Evolutionary conservation across 2,797 vertebrate genomes (phyloP).

Genomic region (Setipinna tenuifilis): DNA sequence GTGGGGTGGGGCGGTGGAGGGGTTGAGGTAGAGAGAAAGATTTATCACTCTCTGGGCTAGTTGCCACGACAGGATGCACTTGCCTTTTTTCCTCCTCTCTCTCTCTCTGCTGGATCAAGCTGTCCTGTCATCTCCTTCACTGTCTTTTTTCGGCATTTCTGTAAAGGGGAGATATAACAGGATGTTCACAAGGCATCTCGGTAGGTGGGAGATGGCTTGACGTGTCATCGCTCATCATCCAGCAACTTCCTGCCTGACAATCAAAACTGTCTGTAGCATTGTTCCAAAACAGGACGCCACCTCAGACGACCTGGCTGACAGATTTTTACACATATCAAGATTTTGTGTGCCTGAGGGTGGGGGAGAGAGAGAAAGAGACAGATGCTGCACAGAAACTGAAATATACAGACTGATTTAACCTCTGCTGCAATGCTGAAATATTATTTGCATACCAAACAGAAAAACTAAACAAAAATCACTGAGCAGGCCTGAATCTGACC

Average conservation of each 20-base stretch:
- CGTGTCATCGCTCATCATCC: neutral
- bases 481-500: neutral
- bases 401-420: neutral
- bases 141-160: conserved; percentile 1
- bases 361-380: neutral
- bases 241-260: conserved; percentile 14
- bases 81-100: neutral
- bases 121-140: conserved; percentile 24
- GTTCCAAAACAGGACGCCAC: neutral
- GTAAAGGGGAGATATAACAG: conserved; percentile 3
- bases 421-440: neutral
- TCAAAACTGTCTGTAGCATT: conserved; percentile 10
- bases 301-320: conserved; percentile 8
- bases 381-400: neutral
- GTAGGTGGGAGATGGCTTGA: neutral
- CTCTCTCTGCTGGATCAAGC: conserved; percentile 14
- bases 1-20: no score
- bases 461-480: neutral
- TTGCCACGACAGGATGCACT: conserved; percentile 18
- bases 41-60: conserved; percentile 18
- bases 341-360: neutral
- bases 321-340: neutral
- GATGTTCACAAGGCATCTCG: neutral
- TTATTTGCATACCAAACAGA: conserved; percentile 6
- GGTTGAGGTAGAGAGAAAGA: neutral